Conservation (phyloP, 2,113 vertebrate species). For the Halcyon malimbica region DNA sequence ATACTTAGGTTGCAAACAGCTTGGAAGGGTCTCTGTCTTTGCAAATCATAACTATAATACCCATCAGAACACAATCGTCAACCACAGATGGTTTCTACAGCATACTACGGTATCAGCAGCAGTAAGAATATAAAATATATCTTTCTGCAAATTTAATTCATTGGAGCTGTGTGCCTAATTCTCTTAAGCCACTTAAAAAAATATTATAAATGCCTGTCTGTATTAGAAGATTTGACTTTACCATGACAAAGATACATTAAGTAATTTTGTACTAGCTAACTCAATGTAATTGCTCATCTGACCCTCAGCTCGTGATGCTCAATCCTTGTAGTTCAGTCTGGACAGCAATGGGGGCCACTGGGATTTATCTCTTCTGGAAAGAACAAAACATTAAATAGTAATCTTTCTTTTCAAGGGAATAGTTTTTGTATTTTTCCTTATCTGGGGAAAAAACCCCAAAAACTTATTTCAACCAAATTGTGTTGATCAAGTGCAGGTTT, state of each 20-base stretch:
- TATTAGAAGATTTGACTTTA: background rate
- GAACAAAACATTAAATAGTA: background rate
- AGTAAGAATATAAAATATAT: background rate
- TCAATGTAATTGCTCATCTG: background rate
- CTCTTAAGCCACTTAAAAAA: background rate
- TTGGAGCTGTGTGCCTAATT: background rate
- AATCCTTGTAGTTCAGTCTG: background rate
- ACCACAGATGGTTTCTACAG: background rate
- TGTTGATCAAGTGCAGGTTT: accelerated
- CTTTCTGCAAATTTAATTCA: background rate
- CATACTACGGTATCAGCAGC: background rate
- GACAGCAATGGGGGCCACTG: background rate
- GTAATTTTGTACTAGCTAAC: background rate
- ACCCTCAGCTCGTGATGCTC: background rate
- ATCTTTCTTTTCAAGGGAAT: background rate
- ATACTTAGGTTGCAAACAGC: background rate
- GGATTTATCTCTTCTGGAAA: background rate
- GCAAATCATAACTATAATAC: background rate
- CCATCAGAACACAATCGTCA: background rate
- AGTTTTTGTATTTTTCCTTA: background rate
- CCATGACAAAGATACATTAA: background rate
- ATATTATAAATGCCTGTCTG: background rate
- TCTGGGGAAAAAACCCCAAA: background rate
- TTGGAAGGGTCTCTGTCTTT: background rate
- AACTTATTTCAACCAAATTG: background rate